Percentiles rank a stretch among this genome's conserved stretches.
These are phyloP conservation scores for Centroberyx gerrardi DNA, from an alignment of 2,797 vertebrate genomes.

Conservation along the genomic window DNA sequence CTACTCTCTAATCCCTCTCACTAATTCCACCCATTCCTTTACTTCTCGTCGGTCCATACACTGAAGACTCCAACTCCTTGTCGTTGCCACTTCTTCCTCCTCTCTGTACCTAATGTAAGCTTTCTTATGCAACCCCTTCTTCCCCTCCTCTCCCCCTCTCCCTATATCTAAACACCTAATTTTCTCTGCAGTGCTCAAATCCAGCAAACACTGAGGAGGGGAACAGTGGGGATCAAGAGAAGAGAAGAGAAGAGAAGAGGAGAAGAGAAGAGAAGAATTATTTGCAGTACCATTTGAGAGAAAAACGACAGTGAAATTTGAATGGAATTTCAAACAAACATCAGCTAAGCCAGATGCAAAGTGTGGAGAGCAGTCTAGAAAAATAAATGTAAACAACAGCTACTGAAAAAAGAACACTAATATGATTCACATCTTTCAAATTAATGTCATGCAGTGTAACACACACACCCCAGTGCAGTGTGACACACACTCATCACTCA, in stretches of 20 bases:
- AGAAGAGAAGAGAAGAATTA: background rate
- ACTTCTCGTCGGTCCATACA: slow-evolving; percentile 15
- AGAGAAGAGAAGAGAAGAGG: background rate
- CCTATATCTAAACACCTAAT: background rate
- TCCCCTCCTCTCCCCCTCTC: too few species aligned
- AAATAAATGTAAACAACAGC: background rate
- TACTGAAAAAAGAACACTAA: background rate
- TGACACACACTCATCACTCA: slow-evolving; percentile 20
- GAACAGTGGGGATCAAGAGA: background rate
- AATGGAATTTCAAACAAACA: background rate
- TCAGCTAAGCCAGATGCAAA: too few species aligned
- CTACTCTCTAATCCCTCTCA: slow-evolving; percentile 19
- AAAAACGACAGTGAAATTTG: background rate
- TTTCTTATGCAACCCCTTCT: slow-evolving; percentile 10
- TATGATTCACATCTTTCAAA: background rate
- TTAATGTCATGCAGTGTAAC: background rate
- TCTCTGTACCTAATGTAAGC: slow-evolving; percentile 6
- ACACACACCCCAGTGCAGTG: slow-evolving; percentile 44
- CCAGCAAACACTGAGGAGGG: background rate
- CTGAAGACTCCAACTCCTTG: background rate
- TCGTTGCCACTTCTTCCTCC: background rate
- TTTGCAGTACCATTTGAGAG: background rate
- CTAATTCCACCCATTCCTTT: background rate
- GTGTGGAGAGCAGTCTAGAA: too few species aligned
- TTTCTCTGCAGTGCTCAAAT: background rate